Percentiles rank a stretch among this genome's conserved stretches.
Conservation (phyloP, 2,113 vertebrate species). For the Tragelaphus scriptus region DNA sequence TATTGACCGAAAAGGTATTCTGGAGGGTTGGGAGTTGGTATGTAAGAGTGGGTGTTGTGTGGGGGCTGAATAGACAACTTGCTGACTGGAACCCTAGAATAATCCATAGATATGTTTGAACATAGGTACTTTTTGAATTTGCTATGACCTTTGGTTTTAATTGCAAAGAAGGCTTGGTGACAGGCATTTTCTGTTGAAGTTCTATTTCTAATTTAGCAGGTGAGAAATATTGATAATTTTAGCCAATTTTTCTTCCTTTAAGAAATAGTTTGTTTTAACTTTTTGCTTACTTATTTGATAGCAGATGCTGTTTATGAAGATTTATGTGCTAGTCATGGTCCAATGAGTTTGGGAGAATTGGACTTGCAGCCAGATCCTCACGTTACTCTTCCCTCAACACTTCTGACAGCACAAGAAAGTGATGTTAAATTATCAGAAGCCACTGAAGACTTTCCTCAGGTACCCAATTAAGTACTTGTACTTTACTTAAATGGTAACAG, state of each 20-base stretch:
- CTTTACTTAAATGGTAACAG: neutral
- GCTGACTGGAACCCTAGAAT: neutral
- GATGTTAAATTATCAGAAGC: conserved; percentile 1
- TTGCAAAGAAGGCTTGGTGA: neutral
- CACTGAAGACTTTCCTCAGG: conserved; percentile 72
- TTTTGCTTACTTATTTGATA: conserved; percentile 30
- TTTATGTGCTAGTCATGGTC: conserved; percentile 67
- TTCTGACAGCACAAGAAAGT: conserved; percentile 37
- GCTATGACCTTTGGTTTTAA: neutral
- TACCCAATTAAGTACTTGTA: conserved; percentile 59
- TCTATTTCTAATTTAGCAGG: neutral
- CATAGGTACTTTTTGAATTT: neutral
- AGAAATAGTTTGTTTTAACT: neutral
- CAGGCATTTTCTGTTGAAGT: neutral
- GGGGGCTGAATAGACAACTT: neutral
- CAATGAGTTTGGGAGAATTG: conserved; percentile 79
- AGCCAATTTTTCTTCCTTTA: conserved; percentile 9
- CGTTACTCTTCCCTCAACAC: conserved; percentile 17
- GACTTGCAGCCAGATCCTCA: conserved; percentile 50
- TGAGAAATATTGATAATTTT: conserved; percentile 17
- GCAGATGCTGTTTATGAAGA: conserved; percentile 66
- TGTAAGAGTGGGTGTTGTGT: neutral
- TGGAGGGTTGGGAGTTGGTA: neutral
- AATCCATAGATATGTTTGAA: neutral
- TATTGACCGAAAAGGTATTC: neutral